Base-by-base conservation (phyloP, 1,140 invertebrate genomes). In the Hyphantria cunea region DNA sequence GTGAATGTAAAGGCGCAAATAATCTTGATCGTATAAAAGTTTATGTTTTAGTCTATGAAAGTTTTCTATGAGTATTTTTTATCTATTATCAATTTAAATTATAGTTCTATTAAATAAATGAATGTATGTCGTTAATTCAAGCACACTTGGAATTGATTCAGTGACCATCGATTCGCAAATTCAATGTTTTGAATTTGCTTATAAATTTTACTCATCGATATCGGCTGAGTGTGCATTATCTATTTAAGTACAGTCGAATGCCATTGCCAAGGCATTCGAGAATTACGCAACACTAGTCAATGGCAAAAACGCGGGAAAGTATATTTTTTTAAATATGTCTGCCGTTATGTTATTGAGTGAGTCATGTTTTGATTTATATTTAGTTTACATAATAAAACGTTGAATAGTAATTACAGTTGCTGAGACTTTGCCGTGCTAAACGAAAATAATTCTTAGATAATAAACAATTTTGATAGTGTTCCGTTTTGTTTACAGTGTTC, bases 231-330 rank as follows among this genome's bases (percentile, higher is more conserved):
- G 48, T 63, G 61, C 51, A 55, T 34, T 63, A 55, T 63, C 61
- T 63, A 63, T 63, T 63, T 63, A 12, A 49, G 51, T 63, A 63
- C 17, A 55, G 44, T 37, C 45, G 50, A 63, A 63, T 63, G 61
- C 44, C 61, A 63, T 32, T 63, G 61, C 61, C 61, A 63, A 63
- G 61, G 61, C 39, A 63, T 63, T 53, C 50, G 9, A 47, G 11
- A 13, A 41, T 58, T 58, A 37, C 50, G 52, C 52, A 53, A 39
- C 32, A 44, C 32, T 49, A 41, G 17, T 47, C 7, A 39, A 53
- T 25, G 45, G 17, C 47, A 17, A 42, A 62, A 32, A 47, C 37
- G 52, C 31, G 48, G 48, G 42, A 60, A 60, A 51, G 42, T 25
- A 37, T 32, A 41, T 17, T 10, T 48, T 55, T 63, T 63, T 48